A percentile compares a stretch with the other conserved stretches of the same genome.
phyloP scores from a whole-genome alignment of 2,888 invertebrate genomes.

The Patella pellucida region DNA sequence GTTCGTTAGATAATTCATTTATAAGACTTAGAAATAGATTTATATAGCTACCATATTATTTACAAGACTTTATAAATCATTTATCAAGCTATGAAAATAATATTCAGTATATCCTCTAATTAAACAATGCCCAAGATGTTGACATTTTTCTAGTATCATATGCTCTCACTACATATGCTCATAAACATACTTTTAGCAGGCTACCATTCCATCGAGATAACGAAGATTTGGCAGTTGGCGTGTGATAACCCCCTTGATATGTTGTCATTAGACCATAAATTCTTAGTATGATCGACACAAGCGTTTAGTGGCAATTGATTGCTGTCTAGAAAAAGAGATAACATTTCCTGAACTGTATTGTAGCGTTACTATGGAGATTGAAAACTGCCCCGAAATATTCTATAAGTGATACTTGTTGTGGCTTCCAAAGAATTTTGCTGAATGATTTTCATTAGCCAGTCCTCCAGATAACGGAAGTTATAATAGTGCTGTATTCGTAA shows the following conservation, averaged over 20 bases:
- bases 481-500: not conserved
- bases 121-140: not conserved
- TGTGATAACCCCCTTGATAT: not conserved
- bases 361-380: not conserved
- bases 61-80: no score
- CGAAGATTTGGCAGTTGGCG: no score
- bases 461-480: not conserved
- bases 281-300: not conserved
- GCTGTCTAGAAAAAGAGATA: no score
- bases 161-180: not conserved
- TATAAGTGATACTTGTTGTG: not conserved
- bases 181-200: no score
- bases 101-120: not conserved
- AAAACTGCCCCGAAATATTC: no score
- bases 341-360: not conserved
- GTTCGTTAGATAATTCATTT: no score
- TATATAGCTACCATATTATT: no score
- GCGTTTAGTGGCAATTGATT: no score
- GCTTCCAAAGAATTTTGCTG: not conserved
- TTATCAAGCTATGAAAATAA: not conserved
- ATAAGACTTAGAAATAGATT: no score
- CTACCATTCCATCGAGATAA: no score
- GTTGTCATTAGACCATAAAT: not conserved
- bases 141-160: not conserved
- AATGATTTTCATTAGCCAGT: not conserved